Base-by-base conservation (phyloP, 2,113 vertebrate species). In the Nannobrachium achirus region DNA sequence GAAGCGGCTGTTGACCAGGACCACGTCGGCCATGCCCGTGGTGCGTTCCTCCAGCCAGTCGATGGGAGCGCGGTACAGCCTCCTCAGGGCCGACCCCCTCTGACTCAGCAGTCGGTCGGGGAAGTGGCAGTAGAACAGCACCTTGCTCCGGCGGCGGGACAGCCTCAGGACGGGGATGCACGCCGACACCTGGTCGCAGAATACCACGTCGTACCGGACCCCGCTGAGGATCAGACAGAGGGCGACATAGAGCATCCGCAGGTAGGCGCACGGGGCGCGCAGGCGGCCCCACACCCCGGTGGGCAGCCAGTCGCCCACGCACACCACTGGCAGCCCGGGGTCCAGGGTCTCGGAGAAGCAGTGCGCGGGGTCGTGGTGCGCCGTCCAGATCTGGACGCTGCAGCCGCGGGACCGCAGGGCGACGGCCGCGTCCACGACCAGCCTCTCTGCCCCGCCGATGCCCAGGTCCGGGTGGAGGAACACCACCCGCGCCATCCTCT, bases 81-180 rank as follows among this genome's bases (percentile, higher is more conserved):
- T 90, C 77, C 97, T 98, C 1, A 97, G 76, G 10, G 88, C 3
- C 0, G 96, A 96, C 49, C 89, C 92, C 62, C 96, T 94, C 80
- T 92, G 90, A 40, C 95, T 95, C 65, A 99, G 91, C 3, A 99
- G 93, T 67, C 97, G 94, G 77, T 99, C 98, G 0, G 98, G 98
- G 68, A 98, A 99, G 89, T 99, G 98, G 82, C 98, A 99, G 89
- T 99, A 99, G 78, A 99, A 99, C 49, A 99, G 89, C 78, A 99
- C 92, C 84, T 96, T 98, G 89, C 98, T 98, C 14, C 74, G 93
- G 7, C 75, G 90, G 75, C 96, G 94, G 65, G 95, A 91, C 82
- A 98, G 84, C 53, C 95, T 92, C 63, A 99, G 89, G 8, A 97
- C 86, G 0, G 98, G 98, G 81, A 99, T 97, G 58, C 98, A 99